Base-by-base conservation (phyloP, 1,140 invertebrate genomes). In the Archivesica marissinica region DNA sequence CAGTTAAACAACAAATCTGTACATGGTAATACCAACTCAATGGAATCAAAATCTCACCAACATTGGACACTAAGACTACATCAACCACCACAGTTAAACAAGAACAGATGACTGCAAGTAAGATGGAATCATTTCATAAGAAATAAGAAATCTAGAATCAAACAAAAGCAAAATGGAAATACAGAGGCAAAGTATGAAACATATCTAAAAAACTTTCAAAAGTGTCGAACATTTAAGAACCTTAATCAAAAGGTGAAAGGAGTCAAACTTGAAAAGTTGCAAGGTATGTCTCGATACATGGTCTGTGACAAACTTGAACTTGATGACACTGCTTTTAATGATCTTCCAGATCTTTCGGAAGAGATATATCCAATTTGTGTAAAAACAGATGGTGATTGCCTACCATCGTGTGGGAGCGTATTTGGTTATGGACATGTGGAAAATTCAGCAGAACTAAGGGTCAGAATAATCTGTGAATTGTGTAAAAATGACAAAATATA, bases 301-400 rank as follows among this genome's bases (percentile, higher is more conserved):
- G 56, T 59, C 7, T 17, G 6, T 23, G 56, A 59, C 56, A 59
- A 59, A 59, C 56, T n/a, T 59, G 25, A 59, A 59, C 56, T 59
- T 11, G 56, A 59, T 59, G 56, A 59, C 9, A 11, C 9, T 7
- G 56, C 56, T 9, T 59, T 59, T 59, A 25, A n/a, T 59, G 56
- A 59, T 23, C 56, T 59, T 59, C 72, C 72, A 75, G 44, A 75
- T 28, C 9, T 28, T 23, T 38, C 30, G 15, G 72, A 52, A 44
- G n/a, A n/a, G n/a, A 15, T 75, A 50, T 44, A 50, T 33, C 39
- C 47, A 50, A 47, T 75, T 25, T 23, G 25, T 33, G 72, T 75
- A n/a, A 28, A 75, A 28, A n/a, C 52, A 2, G 75, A 78, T 61
- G 75, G 75, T 2, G 64, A 78, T 25, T 78, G 75, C 44, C n/a